A percentile compares a stretch with the other conserved stretches of the same genome.
Evolutionary conservation across 2,797 vertebrate species (phyloP).

Genomic region (Anolis apletophallus): DNA sequence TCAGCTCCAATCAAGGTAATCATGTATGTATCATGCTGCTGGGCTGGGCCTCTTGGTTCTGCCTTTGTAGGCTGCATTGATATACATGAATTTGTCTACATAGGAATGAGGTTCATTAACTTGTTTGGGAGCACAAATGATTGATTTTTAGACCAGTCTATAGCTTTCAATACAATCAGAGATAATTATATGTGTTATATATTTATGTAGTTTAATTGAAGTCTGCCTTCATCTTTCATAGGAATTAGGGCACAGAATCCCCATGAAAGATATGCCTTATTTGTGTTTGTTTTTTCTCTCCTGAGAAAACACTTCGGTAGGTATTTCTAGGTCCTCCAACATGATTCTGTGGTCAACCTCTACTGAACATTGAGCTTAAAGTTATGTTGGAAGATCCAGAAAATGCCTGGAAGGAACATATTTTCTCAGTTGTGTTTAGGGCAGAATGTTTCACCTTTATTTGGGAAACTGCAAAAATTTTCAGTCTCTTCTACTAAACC

Average conservation of each 20-base stretch:
- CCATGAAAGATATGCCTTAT: too few species aligned
- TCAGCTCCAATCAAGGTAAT: slow-evolving; percentile 98
- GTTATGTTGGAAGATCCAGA: too few species aligned
- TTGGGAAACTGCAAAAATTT: neutral
- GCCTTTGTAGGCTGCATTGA: slow-evolving; percentile 71
- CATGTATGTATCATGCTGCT: slow-evolving; percentile 88
- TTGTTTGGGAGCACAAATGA: slow-evolving; percentile 25
- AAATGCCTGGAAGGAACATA: too few species aligned
- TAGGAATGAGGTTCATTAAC: slow-evolving; percentile 34
- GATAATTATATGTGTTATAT: neutral
- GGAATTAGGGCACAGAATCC: too few species aligned
- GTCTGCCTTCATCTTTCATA: too few species aligned
- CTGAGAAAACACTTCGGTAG: too few species aligned
- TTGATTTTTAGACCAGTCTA: neutral
- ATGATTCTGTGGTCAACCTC: too few species aligned
- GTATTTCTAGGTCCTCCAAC: too few species aligned
- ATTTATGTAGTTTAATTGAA: neutral
- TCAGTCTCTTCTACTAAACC: slow-evolving; percentile 32
- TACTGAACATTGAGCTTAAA: too few species aligned
- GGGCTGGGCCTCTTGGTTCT: slow-evolving; percentile 74
- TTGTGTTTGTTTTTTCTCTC: too few species aligned
- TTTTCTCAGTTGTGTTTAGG: too few species aligned
- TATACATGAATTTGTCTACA: slow-evolving; percentile 64
- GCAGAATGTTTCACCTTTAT: neutral
- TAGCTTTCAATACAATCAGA: slow-evolving; percentile 1